These are phyloP conservation scores for Polyodon spathula DNA, from an alignment of 2,113 vertebrate genomes.

Conservation along the genomic window DNA sequence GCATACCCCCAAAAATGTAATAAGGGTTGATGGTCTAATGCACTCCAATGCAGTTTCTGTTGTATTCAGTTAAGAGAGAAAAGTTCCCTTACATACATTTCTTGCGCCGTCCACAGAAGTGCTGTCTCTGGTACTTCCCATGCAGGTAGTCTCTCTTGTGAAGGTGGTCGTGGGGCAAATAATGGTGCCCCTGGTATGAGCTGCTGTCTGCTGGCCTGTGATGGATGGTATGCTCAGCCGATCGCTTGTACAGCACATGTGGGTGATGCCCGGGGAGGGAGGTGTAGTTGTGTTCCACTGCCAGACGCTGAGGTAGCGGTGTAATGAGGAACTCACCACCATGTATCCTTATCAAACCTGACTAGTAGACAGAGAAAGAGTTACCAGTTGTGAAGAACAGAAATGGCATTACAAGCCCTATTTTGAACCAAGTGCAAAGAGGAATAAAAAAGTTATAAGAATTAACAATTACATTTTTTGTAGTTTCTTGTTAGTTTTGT, in stretches of 20 bases:
- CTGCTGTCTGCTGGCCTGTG: conserved; percentile 12
- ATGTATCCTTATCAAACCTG: conserved; percentile 79
- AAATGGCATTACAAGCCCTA: too few species aligned
- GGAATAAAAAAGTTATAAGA: conserved; percentile 12
- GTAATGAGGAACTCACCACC: conserved; percentile 83
- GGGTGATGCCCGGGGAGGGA: conserved; percentile 74
- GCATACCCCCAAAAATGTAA: too few species aligned
- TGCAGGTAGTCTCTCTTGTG: conserved; percentile 44
- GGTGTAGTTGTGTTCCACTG: conserved; percentile 73
- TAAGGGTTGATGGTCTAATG: not conserved
- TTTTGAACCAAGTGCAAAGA: too few species aligned
- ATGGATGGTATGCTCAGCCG: conserved; percentile 66
- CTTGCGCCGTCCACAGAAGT: conserved; percentile 96
- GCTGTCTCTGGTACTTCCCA: conserved; percentile 67
- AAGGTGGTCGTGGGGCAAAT: conserved; percentile 31
- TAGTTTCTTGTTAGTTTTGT: too few species aligned
- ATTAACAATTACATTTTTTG: not conserved
- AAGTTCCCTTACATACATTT: conserved; percentile 98
- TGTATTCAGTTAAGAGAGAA: conserved; percentile 38
- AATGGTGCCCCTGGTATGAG: conserved; percentile 24
- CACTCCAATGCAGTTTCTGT: conserved; percentile 7
- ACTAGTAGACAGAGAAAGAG: conserved; percentile 61
- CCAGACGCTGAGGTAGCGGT: conserved; percentile 78
- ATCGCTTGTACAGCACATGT: conserved; percentile 84
- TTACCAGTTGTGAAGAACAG: too few species aligned